Evolutionary conservation across 2,113 vertebrate genomes (phyloP).

Genomic region (Cinclus cinclus): DNA sequence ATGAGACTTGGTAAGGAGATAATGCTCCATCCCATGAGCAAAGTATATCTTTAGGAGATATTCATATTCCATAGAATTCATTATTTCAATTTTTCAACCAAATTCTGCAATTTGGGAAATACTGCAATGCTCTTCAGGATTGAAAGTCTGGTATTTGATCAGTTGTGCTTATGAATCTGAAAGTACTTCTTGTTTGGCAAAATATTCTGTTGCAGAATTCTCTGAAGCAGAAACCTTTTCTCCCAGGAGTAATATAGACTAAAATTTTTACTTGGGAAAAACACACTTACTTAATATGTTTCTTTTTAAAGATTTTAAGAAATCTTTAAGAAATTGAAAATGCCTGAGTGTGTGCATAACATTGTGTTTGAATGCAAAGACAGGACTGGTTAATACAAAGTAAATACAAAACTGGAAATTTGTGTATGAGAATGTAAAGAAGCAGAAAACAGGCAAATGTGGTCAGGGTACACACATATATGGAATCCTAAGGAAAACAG

Average conservation of each 20-base stretch:
- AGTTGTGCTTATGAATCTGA: neutral
- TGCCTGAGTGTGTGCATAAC: neutral
- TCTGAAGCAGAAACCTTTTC: neutral
- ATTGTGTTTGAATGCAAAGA: neutral
- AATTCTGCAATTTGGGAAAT: neutral
- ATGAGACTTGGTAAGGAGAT: neutral
- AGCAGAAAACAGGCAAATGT: neutral
- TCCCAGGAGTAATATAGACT: neutral
- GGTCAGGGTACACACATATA: neutral
- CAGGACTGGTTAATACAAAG: neutral
- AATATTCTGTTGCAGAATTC: neutral
- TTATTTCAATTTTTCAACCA: neutral
- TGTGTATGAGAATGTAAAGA: neutral
- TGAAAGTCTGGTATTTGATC: neutral
- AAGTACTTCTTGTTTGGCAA: neutral
- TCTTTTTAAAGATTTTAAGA: neutral
- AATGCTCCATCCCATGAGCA: neutral
- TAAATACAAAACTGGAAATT: neutral
- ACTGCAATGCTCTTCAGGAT: neutral
- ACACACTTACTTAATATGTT: neutral
- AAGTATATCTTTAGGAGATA: neutral
- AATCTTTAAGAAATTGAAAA: neutral
- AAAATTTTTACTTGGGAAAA: neutral
- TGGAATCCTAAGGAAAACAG: slow-evolving; percentile 2
- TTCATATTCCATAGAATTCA: neutral